phyloP scores from a whole-genome alignment of 1,140 invertebrate species.

The Campoletis sonorensis region DNA sequence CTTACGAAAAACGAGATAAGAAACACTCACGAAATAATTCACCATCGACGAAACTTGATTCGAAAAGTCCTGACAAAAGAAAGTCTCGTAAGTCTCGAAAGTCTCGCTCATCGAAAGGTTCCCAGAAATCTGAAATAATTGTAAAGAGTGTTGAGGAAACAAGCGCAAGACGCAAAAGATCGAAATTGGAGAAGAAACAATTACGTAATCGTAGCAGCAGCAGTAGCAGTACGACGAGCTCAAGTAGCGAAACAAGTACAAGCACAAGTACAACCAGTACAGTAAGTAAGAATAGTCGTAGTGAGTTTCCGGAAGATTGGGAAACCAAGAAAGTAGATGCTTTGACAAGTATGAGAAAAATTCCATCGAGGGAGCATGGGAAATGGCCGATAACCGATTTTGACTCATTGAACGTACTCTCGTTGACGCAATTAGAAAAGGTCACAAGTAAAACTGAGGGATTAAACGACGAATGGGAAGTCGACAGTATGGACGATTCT shows the following conservation, averaged over 20 bases:
- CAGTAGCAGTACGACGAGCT: slow-evolving; percentile 43
- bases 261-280: slow-evolving; percentile 38
- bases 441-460: slow-evolving; percentile 59
- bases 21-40: neutral
- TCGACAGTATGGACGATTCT: slow-evolving; percentile 71
- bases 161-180: slow-evolving; percentile 21
- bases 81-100: neutral
- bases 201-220: slow-evolving; percentile 35
- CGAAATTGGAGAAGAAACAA: slow-evolving; percentile 37
- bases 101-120: too few species aligned
- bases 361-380: slow-evolving; percentile 50
- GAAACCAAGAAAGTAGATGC: slow-evolving; percentile 55
- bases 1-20: neutral
- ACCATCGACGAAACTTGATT: neutral
- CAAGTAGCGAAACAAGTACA: slow-evolving; percentile 38
- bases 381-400: slow-evolving; percentile 69
- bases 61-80: slow-evolving; percentile 48
- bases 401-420: slow-evolving; percentile 67
- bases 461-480: slow-evolving; percentile 73
- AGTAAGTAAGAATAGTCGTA: slow-evolving; percentile 46
- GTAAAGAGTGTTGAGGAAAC: too few species aligned
- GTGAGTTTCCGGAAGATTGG: slow-evolving; percentile 55
- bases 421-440: slow-evolving; percentile 69
- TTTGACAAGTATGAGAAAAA: slow-evolving; percentile 4
- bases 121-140: too few species aligned